Percentiles rank a stretch among this genome's conserved stretches.
These are phyloP conservation scores for Drosophila emarginata DNA, from an alignment of 2,888 invertebrate genomes.

Conservation along the genomic window DNA sequence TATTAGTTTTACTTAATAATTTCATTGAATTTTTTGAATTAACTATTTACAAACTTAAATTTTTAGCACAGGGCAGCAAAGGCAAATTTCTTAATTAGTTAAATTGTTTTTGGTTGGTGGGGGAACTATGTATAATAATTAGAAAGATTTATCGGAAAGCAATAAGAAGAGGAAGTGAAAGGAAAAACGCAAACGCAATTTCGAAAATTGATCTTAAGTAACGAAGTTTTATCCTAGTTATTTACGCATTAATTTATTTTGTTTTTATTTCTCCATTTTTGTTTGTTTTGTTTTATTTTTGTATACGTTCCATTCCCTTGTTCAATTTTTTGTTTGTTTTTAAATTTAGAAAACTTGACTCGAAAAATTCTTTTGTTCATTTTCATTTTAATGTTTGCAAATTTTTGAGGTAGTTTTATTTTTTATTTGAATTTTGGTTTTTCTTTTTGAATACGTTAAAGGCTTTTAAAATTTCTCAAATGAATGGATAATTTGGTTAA, in stretches of 20 bases:
- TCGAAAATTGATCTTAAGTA: neutral
- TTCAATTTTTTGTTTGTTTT: slow-evolving; percentile 47
- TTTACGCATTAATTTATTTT: slow-evolving; percentile 42
- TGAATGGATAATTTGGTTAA: slow-evolving; percentile 8
- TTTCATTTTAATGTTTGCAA: slow-evolving; percentile 56
- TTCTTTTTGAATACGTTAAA: slow-evolving; percentile 29
- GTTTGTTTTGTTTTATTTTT: slow-evolving; percentile 23
- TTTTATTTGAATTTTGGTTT: slow-evolving; percentile 63
- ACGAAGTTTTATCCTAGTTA: neutral
- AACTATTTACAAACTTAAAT: slow-evolving; percentile 50
- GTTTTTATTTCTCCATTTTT: slow-evolving; percentile 41
- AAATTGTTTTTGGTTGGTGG: neutral
- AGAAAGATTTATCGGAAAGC: neutral
- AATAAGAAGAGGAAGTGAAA: neutral
- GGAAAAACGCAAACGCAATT: neutral
- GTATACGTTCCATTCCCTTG: slow-evolving; percentile 63
- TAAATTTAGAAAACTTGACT: slow-evolving; percentile 67
- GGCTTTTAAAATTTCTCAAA: slow-evolving; percentile 17
- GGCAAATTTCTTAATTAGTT: neutral
- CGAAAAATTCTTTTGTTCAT: slow-evolving; percentile 67
- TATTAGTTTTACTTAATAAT: slow-evolving; percentile 35
- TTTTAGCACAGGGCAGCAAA: slow-evolving; percentile 23
- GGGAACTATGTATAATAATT: neutral
- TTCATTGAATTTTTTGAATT: neutral
- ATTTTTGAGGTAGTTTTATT: slow-evolving; percentile 75